Percentiles rank a stretch among this genome's conserved stretches.
These are phyloP conservation scores for Sardina pilchardus DNA, from an alignment of 2,113 vertebrate genomes.

Conservation along the genomic window DNA sequence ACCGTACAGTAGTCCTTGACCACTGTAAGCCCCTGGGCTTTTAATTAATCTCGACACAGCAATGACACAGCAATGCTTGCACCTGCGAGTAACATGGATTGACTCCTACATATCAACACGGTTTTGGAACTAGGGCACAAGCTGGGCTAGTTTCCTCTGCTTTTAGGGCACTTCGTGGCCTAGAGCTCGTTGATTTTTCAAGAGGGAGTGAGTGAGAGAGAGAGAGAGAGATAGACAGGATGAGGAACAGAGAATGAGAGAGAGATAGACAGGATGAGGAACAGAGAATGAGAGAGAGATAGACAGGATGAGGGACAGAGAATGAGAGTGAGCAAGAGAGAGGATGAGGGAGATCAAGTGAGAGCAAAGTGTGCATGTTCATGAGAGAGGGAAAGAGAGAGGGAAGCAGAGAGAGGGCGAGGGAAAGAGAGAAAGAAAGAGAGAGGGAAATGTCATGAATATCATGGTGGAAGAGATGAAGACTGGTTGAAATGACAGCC, in stretches of 20 bases:
- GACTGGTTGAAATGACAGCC: slow-evolving; percentile 8
- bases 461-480: background rate
- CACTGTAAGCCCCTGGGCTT: background rate
- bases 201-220: slow-evolving; percentile 14
- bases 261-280: slow-evolving; percentile 24
- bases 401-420: too few species aligned
- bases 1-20: too few species aligned
- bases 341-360: background rate
- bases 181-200: background rate
- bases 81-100: background rate
- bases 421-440: background rate
- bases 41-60: background rate
- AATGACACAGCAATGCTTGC: background rate
- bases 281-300: background rate
- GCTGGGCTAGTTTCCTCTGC: background rate
- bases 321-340: background rate
- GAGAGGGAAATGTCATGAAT: background rate
- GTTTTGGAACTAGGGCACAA: background rate
- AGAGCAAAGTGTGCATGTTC: too few species aligned
- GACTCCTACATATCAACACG: background rate
- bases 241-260: slow-evolving; percentile 13
- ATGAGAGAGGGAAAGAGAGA: background rate
- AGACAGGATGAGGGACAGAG: background rate
- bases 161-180: background rate
- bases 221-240: slow-evolving; percentile 22